Percentiles rank a stretch among this genome's conserved stretches.
These are phyloP conservation scores for Siniperca obscura DNA, from an alignment of 2,797 vertebrate species.

Conservation along the genomic window DNA sequence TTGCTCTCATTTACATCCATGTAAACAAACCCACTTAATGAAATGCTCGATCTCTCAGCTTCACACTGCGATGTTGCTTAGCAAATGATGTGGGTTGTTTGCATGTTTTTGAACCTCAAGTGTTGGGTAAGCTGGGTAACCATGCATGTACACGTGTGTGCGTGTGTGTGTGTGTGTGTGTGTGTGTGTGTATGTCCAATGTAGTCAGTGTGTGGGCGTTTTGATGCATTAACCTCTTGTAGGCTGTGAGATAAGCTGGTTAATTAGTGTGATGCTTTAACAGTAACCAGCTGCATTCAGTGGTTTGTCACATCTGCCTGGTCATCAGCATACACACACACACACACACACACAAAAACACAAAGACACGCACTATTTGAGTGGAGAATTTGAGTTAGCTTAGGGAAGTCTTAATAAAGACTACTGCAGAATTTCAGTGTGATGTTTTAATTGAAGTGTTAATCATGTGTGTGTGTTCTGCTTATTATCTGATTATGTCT, in stretches of 20 bases:
- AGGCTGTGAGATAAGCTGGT: conserved; percentile 62
- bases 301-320: conserved; percentile 53
- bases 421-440: conserved; percentile 3
- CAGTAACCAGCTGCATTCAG: conserved; percentile 53
- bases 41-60: conserved; percentile 35
- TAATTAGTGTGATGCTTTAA: conserved; percentile 65
- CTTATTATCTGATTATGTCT: conserved; percentile 46
- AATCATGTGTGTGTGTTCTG: conserved; percentile 40
- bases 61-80: conserved; percentile 19
- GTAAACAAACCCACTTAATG: conserved; percentile 42
- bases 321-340: conserved; percentile 19
- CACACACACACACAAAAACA: too few relatives aligned
- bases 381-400: conserved; percentile 1
- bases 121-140: conserved; percentile 17
- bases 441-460: conserved; percentile 51
- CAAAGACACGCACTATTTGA: conserved; percentile 9
- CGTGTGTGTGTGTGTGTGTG: conserved; percentile 11
- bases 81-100: conserved; percentile 35
- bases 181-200: conserved; percentile 30
- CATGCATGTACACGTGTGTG: neutral
- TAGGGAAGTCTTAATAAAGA: conserved; percentile 22
- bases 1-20: conserved; percentile 12
- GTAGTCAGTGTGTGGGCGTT: conserved; percentile 42
- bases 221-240: conserved; percentile 49
- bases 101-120: conserved; percentile 34